phyloP scores from a whole-genome alignment of 1,140 invertebrate genomes.

The Drosophila lowei region DNA sequence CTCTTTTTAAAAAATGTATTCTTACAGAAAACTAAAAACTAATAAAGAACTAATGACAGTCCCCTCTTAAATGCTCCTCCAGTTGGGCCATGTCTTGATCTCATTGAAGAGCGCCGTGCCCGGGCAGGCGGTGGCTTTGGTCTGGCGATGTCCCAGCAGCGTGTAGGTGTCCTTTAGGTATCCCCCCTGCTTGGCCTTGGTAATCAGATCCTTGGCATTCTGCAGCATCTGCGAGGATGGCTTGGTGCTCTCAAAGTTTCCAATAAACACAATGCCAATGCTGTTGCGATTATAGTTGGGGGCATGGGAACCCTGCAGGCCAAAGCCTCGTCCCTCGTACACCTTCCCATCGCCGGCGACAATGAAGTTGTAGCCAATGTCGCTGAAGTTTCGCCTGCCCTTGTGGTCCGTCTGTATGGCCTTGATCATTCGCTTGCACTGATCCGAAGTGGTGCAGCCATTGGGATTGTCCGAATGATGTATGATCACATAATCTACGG shows the following conservation, averaged over 20 bases:
- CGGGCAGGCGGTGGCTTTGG: conserved; percentile 87
- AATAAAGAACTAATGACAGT: not conserved
- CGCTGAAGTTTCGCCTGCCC: conserved; percentile 86
- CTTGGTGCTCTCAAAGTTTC: conserved; percentile 83
- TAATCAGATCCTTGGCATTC: conserved; percentile 86
- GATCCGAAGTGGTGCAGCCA: conserved; percentile 84
- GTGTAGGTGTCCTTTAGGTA: conserved; percentile 72
- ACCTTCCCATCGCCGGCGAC: conserved; percentile 85
- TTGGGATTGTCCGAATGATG: conserved; percentile 88
- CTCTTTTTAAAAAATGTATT: not conserved
- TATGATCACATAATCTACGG: conserved; percentile 89
- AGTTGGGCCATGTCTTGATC: conserved; percentile 84
- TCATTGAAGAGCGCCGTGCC: conserved; percentile 85
- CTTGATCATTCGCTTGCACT: conserved; percentile 85
- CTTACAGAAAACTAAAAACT: not conserved
- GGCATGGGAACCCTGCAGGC: conserved; percentile 87
- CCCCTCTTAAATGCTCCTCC: conserved; percentile 46
- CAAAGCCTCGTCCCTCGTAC: conserved; percentile 90
- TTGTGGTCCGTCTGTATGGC: conserved; percentile 86
- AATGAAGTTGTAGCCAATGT: conserved; percentile 88
- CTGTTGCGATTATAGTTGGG: conserved; percentile 87
- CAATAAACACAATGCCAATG: conserved; percentile 87
- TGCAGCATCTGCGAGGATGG: conserved; percentile 86
- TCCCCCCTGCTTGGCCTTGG: conserved; percentile 84
- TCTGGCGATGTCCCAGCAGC: conserved; percentile 88